Conservation (phyloP, 2,113 vertebrate species). For the Motacilla tschutschensis region DNA sequence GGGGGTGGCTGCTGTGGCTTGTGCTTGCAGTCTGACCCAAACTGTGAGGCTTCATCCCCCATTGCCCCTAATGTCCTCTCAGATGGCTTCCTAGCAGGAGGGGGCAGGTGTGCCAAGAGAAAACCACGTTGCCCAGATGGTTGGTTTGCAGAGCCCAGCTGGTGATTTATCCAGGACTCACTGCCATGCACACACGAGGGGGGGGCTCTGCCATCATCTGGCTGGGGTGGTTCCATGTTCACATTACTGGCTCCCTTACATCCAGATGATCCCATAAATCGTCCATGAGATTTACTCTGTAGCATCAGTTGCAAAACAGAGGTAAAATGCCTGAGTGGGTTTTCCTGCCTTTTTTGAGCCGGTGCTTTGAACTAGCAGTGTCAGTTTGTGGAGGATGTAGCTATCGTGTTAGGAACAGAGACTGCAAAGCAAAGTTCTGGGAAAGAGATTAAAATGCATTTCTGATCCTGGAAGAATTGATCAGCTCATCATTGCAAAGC, state of each 20-base stretch:
- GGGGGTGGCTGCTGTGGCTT: slow-evolving; percentile 7
- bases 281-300: slow-evolving; percentile 28
- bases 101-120: slow-evolving; percentile 57
- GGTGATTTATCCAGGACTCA: slow-evolving; percentile 61
- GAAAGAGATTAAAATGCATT: slow-evolving; percentile 46
- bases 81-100: slow-evolving; percentile 65
- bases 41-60: slow-evolving; percentile 7
- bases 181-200: slow-evolving; percentile 7
- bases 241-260: slow-evolving; percentile 3
- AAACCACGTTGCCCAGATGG: slow-evolving; percentile 60
- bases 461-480: slow-evolving; percentile 58
- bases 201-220: slow-evolving; percentile 12
- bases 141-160: slow-evolving; percentile 51
- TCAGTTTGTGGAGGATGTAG: slow-evolving; percentile 14
- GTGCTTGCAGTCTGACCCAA: slow-evolving; percentile 54
- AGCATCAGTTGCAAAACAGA: slow-evolving; percentile 31
- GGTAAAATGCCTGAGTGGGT: slow-evolving; percentile 24
- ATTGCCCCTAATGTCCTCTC: slow-evolving; percentile 53
- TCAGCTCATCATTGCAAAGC: slow-evolving; percentile 34
- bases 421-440: slow-evolving; percentile 54
- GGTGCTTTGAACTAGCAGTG: slow-evolving; percentile 42
- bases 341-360: slow-evolving; percentile 14
- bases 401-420: slow-evolving; percentile 36
- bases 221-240: background rate
- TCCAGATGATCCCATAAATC: slow-evolving; percentile 71